Evolutionary conservation across 2,888 invertebrate genomes (phyloP).

Genomic region (Orchesellides sinensis): DNA sequence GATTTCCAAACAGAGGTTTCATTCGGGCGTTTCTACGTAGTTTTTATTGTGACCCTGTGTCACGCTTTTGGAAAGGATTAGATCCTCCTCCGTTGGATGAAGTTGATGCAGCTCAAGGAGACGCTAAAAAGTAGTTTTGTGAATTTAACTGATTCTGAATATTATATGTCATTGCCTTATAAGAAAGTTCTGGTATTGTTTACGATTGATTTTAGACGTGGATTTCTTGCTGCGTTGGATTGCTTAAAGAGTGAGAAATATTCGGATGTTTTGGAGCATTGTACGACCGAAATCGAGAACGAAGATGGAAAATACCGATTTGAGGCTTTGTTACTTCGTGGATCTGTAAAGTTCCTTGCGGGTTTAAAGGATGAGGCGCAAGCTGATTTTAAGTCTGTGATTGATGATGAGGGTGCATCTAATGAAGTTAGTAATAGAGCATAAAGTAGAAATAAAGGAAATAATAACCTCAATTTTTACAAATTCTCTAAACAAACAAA

Average conservation of each 20-base stretch:
- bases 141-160: neutral
- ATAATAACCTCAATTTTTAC: no score
- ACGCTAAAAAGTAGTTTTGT: neutral
- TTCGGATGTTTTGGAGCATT: constrained; percentile 65
- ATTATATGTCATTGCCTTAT: no score
- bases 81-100: constrained; percentile 38
- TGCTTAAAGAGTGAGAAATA: constrained; percentile 62
- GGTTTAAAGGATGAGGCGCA: constrained; percentile 35
- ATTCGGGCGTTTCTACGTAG: constrained; percentile 37
- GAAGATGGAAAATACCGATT: constrained; percentile 27
- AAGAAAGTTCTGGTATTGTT: no score
- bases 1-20: neutral
- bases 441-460: no score
- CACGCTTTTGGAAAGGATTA: constrained; percentile 56
- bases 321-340: constrained; percentile 66
- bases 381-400: constrained; percentile 39
- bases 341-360: constrained; percentile 66
- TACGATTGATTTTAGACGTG: constrained; percentile 26
- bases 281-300: constrained; percentile 69
- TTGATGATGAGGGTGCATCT: constrained; percentile 16
- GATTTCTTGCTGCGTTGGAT: constrained; percentile 65
- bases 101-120: neutral
- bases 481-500: neutral
- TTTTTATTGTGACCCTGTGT: constrained; percentile 58
- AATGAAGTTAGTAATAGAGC: constrained; percentile 48